Percentiles rank a stretch among this genome's conserved stretches.
Conservation (phyloP, 2,797 vertebrate species). For the Periparus ater region DNA sequence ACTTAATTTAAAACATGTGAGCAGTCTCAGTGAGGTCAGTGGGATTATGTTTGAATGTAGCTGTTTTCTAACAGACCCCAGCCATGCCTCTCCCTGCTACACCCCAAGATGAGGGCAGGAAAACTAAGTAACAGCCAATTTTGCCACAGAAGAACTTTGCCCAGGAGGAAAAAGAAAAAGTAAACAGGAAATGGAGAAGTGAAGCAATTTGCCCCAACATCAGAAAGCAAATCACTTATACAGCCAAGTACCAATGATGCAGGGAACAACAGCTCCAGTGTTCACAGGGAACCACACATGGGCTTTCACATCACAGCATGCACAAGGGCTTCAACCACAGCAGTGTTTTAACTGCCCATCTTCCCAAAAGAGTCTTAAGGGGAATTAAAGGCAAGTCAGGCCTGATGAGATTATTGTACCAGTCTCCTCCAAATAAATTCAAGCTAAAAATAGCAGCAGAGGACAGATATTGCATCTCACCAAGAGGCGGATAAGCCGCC, state of each 20-base stretch:
- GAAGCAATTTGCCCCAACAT: not conserved
- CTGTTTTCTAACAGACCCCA: not conserved
- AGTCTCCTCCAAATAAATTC: conserved; percentile 22
- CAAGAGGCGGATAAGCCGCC: not conserved
- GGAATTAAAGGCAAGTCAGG: conserved; percentile 1
- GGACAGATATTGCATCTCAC: not conserved
- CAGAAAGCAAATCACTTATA: not conserved
- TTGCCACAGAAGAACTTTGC: not conserved
- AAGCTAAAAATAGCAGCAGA: conserved; percentile 33
- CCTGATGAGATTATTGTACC: not conserved
- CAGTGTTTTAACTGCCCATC: not conserved
- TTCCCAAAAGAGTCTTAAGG: not conserved
- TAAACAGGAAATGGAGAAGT: not conserved
- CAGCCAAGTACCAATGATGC: not conserved
- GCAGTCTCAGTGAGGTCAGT: not conserved
- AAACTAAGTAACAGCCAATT: not conserved
- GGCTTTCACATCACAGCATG: not conserved
- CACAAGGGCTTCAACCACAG: not conserved
- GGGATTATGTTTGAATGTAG: not conserved
- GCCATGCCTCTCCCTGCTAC: not conserved
- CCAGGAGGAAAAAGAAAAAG: not conserved
- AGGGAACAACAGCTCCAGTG: not conserved
- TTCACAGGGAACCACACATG: not conserved
- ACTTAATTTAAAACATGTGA: conserved; percentile 35
- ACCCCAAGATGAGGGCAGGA: not conserved